Percentiles rank a stretch among this genome's conserved stretches.
phyloP scores from a whole-genome alignment of 1,140 invertebrate genomes.

The Steinernema feltiae region DNA sequence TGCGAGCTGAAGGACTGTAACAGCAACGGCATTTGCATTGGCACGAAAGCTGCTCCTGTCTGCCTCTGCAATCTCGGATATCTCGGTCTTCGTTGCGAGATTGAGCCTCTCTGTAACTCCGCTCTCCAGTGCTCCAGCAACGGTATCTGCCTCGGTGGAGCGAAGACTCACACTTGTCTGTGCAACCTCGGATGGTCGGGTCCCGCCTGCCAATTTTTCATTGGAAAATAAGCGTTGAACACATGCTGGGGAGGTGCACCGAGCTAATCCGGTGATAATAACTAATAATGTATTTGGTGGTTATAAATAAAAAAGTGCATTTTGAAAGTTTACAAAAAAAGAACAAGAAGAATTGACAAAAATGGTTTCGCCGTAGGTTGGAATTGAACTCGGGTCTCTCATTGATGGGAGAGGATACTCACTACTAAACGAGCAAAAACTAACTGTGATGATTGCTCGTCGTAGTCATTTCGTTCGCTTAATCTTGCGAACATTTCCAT shows the following conservation, averaged over 20 bases:
- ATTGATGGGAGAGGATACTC: too few species aligned
- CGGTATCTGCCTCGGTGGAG: background rate
- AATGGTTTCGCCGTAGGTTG: too few species aligned
- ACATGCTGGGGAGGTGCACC: background rate
- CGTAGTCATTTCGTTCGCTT: too few species aligned
- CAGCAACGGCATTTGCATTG: constrained; percentile 38
- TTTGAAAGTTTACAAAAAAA: too few species aligned
- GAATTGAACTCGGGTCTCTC: too few species aligned
- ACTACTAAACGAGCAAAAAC: too few species aligned
- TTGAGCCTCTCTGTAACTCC: constrained; percentile 15
- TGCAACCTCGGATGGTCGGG: background rate
- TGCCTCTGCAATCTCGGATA: constrained; percentile 37
- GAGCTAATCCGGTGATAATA: background rate
- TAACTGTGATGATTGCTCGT: too few species aligned
- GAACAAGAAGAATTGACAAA: too few species aligned
- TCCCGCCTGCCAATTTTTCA: background rate
- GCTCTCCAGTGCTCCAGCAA: background rate
- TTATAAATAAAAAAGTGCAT: too few species aligned
- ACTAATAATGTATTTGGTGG: background rate
- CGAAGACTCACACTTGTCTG: background rate
- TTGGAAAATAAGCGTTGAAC: background rate
- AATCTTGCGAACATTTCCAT: too few species aligned
- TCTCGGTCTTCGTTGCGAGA: constrained; percentile 36
- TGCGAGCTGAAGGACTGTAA: constrained; percentile 40
- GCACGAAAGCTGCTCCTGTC: constrained; percentile 32